Percentiles rank a stretch among this genome's conserved stretches.
These are phyloP conservation scores for Channa argus DNA, from an alignment of 2,113 vertebrate species.

Conservation along the genomic window DNA sequence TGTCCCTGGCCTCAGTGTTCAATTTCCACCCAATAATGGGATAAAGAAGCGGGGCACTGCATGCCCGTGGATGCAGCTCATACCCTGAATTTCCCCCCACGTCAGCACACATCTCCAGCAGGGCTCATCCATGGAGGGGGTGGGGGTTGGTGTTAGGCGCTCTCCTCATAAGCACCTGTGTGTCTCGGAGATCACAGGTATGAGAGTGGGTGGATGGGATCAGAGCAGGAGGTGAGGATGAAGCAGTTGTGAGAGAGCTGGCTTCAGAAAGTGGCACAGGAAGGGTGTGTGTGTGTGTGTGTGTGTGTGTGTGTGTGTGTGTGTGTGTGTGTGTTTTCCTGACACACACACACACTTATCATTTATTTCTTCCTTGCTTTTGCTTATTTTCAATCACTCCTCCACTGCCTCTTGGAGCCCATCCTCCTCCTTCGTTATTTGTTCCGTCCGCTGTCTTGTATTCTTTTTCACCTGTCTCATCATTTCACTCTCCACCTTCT, in stretches of 20 bases:
- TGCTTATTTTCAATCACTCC: constrained; percentile 56
- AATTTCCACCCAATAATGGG: constrained; percentile 46
- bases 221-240: constrained; percentile 45
- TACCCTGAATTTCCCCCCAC: constrained; percentile 31
- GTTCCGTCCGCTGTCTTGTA: constrained; percentile 20
- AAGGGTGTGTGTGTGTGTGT: background rate
- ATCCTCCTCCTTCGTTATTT: constrained; percentile 32
- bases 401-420: constrained; percentile 9
- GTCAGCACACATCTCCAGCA: constrained; percentile 16
- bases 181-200: constrained; percentile 43
- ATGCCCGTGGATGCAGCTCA: background rate
- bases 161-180: constrained; percentile 56
- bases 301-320: no score
- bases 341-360: no score
- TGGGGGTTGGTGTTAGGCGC: constrained; percentile 45
- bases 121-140: constrained; percentile 33
- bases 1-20: constrained; percentile 43
- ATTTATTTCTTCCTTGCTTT: constrained; percentile 40
- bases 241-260: constrained; percentile 48
- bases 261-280: constrained; percentile 46
- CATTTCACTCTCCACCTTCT: constrained; percentile 28
- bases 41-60: constrained; percentile 3
- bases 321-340: no score
- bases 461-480: constrained; percentile 49
- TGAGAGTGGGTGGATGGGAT: constrained; percentile 48